Evolutionary conservation across 2,113 vertebrate genomes (phyloP), one percentile per base, ranked within the genome.

Genomic region (Okapia johnstoni): DNA sequence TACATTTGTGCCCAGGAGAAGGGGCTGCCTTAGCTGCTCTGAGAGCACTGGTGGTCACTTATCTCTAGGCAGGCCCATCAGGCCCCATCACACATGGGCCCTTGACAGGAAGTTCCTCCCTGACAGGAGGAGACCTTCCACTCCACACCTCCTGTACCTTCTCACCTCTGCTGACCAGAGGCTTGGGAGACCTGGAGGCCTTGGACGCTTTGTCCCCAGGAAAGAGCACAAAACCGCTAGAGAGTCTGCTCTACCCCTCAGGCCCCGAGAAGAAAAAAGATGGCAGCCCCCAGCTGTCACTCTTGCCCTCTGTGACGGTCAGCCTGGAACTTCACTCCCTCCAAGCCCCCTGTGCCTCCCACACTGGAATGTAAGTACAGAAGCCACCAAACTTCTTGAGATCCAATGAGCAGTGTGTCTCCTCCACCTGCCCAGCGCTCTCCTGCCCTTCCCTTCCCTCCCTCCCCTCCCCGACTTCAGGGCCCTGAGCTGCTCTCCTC

Each of bases 31-130:
- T 50, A 70, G 19, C 80, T 73, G 60, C 25, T 17, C 92, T 2
- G 25, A 40, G 28, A 36, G 3, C 16, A 33, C 48, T 15, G 33
- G 23, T 26, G 0, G 15, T 52, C 40, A 19, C 23, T 46, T 57
- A 17, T 2, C 33, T 66, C 61, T 28, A 46, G 60, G 48, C n/a
- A 23, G 13, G n/a, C 19, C 12, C 40, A 2, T 80, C 2, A 1
- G 28, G 7, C 43, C n/a, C 46, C 7, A 8, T 13, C 46, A n/a
- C 23, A 3, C 13, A 0, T 2, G 21, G 2, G 12, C 10, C 50
- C 46, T 61, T 3, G 1, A 50, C 21, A 30, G 17, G 46, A 48
- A 43, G 77, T 13, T 40, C 54, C 33, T 58, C 6, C 58, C 54
- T 1, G 23, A 40, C 0, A 70, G 76, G 26, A 36, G 16, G 23